Evolutionary conservation across 2,113 vertebrate species (phyloP).

Genomic region (Heloderma charlesbogerti): DNA sequence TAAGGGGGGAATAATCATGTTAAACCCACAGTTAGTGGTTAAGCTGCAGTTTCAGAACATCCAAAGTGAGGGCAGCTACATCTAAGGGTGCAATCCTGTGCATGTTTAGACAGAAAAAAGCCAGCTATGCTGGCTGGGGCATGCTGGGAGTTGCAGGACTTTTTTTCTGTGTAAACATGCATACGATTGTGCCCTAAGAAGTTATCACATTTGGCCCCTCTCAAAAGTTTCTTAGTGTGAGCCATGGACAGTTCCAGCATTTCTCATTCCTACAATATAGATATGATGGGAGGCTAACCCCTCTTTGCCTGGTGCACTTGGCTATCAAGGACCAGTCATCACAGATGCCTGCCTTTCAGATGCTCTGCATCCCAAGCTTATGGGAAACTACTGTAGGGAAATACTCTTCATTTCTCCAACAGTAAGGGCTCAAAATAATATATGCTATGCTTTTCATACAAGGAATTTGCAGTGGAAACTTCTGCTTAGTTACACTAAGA

Average conservation of each 20-base stretch:
- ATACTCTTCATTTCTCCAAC: background rate
- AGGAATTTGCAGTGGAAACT: background rate
- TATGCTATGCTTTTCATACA: background rate
- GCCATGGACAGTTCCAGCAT: background rate
- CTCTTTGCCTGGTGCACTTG: background rate
- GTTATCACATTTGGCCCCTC: background rate
- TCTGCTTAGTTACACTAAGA: background rate
- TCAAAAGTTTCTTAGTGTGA: background rate
- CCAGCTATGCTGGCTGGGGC: too few relatives aligned
- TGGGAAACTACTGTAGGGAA: background rate
- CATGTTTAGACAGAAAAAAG: too few relatives aligned
- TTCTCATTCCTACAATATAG: background rate
- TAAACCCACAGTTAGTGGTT: background rate
- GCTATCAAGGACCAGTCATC: background rate
- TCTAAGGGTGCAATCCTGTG: too few relatives aligned
- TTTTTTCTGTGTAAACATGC: too few relatives aligned
- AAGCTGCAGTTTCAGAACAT: background rate
- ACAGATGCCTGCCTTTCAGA: background rate
- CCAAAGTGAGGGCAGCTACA: background rate
- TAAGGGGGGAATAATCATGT: constrained; percentile 11
- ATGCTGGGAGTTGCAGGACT: too few relatives aligned
- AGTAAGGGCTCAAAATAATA: background rate
- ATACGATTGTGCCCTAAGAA: background rate
- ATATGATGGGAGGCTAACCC: background rate
- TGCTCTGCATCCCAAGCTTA: background rate